Evolutionary conservation across 1,140 invertebrate species (phyloP).

Genomic region (Pararge aegeria): DNA sequence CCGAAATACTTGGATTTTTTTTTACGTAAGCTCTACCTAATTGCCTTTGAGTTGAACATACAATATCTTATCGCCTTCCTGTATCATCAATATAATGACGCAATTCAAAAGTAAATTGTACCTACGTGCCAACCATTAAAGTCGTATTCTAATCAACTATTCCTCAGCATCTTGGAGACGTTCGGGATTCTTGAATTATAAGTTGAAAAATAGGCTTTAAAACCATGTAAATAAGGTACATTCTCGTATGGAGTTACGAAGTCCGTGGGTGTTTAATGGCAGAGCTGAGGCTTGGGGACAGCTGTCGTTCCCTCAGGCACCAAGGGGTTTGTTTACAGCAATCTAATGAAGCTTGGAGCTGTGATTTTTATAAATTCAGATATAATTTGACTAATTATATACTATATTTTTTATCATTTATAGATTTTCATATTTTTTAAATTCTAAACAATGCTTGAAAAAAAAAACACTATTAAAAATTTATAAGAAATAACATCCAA

Average conservation of each 20-base stretch:
- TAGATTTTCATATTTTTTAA: too few species aligned
- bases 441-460: too few species aligned
- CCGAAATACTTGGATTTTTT: too few species aligned
- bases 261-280: constrained; percentile 69
- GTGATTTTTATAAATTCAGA: neutral
- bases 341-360: constrained; percentile 52
- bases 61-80: neutral
- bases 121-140: constrained; percentile 14
- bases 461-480: too few species aligned
- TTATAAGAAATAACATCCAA: too few species aligned
- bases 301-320: constrained; percentile 64
- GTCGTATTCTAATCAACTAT: constrained; percentile 25
- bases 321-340: constrained; percentile 72
- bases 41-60: too few species aligned
- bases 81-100: neutral
- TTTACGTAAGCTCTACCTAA: too few species aligned
- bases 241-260: constrained; percentile 17
- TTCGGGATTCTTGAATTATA: neutral
- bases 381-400: too few species aligned
- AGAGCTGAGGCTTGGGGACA: constrained; percentile 67
- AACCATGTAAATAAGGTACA: constrained; percentile 3
- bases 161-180: constrained; percentile 14
- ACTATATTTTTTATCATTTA: too few species aligned
- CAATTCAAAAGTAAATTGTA: constrained; percentile 17
- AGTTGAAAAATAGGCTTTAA: constrained; percentile 7